phyloP scores from a whole-genome alignment of 2,888 invertebrate species.

The Eupeodes luniger region DNA sequence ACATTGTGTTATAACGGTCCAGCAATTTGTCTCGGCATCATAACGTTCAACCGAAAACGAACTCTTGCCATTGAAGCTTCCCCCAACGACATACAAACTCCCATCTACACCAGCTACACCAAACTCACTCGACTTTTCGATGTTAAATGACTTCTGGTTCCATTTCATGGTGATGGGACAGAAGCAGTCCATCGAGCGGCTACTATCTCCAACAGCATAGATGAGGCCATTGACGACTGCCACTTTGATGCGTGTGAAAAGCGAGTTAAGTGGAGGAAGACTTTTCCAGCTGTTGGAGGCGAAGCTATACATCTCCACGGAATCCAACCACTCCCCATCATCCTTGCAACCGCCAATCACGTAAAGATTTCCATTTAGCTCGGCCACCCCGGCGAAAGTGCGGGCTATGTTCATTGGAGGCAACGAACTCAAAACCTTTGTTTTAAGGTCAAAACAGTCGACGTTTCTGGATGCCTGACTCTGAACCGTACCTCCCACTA shows the following conservation, averaged over 20 bases:
- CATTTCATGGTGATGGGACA: slow-evolving; percentile 18
- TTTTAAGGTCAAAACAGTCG: neutral
- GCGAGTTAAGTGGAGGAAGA: neutral
- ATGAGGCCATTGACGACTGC: slow-evolving; percentile 1
- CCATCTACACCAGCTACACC: slow-evolving; percentile 14
- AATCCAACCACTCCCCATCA: neutral
- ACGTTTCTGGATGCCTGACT: neutral
- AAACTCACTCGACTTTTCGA: slow-evolving; percentile 12
- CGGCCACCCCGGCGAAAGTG: neutral
- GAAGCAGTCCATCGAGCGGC: slow-evolving; percentile 24
- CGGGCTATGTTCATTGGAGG: neutral
- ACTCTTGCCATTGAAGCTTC: neutral
- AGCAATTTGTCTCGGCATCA: neutral
- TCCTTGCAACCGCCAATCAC: slow-evolving; percentile 3
- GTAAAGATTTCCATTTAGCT: slow-evolving; percentile 22
- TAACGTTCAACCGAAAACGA: neutral
- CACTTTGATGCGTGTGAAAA: neutral
- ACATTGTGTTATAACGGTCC: neutral
- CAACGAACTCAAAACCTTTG: neutral
- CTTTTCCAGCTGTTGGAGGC: neutral
- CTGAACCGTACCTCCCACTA: neutral
- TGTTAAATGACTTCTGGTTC: neutral
- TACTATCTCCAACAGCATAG: slow-evolving; percentile 8
- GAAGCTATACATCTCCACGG: slow-evolving; percentile 21
- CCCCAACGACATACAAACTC: neutral